Conservation (phyloP, 2,888 invertebrate genomes). For the Embidobia sp. region DNA sequence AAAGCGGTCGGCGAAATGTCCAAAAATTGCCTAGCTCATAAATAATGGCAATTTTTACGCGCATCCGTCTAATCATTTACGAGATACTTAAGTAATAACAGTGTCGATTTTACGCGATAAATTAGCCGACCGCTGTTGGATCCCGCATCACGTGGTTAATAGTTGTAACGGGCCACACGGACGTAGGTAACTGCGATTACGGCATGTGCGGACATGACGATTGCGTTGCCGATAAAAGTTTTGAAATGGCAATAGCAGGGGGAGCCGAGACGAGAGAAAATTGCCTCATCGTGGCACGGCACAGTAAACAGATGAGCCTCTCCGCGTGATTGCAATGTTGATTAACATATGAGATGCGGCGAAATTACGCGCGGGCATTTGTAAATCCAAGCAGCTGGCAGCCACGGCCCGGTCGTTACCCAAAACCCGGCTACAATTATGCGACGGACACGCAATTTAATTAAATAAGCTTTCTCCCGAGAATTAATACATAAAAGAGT, state of each 20-base stretch:
- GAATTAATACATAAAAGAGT: conserved; percentile 29
- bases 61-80: background rate
- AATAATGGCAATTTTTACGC: too few species aligned
- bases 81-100: conserved; percentile 10
- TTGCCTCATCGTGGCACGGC: conserved; percentile 59
- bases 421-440: conserved; percentile 38
- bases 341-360: conserved; percentile 67
- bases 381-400: conserved; percentile 54
- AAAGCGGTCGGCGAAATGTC: too few species aligned
- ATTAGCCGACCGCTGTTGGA: conserved; percentile 27
- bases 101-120: conserved; percentile 34
- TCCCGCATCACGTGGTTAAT: conserved; percentile 38
- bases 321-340: conserved; percentile 67
- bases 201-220: conserved; percentile 58
- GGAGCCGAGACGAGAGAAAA: conserved; percentile 52
- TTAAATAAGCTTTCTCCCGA: conserved; percentile 48
- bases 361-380: conserved; percentile 63
- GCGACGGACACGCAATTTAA: conserved; percentile 27
- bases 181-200: conserved; percentile 55
- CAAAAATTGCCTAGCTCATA: too few species aligned
- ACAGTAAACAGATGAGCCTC: conserved; percentile 65
- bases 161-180: conserved; percentile 55
- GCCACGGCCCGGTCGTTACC: conserved; percentile 34
- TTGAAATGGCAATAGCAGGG: conserved; percentile 40
- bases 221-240: conserved; percentile 64